These are phyloP conservation scores for Hoplostethus atlanticus DNA, from an alignment of 2,797 vertebrate genomes.

Conservation along the genomic window DNA sequence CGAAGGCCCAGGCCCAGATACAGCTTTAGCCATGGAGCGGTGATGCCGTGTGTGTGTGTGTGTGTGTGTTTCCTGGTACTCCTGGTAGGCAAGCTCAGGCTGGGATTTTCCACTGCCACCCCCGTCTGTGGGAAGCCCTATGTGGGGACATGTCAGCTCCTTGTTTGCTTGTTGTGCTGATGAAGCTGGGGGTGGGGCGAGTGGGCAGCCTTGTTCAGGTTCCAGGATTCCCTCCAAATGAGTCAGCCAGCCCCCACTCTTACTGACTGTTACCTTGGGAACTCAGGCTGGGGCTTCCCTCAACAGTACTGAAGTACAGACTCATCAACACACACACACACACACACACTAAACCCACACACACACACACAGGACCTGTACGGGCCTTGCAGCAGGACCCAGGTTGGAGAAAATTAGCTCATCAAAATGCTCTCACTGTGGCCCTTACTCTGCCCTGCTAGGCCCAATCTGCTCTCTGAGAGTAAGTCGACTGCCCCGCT, in stretches of 20 bases:
- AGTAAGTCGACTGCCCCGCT: slow-evolving; percentile 56
- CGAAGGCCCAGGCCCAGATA: slow-evolving; percentile 33
- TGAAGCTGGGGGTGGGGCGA: slow-evolving; percentile 85
- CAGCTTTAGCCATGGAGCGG: slow-evolving; percentile 42
- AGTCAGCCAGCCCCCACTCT: slow-evolving; percentile 87
- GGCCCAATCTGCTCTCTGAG: slow-evolving; percentile 72
- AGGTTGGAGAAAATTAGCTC: slow-evolving; percentile 63
- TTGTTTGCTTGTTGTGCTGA: slow-evolving; percentile 86
- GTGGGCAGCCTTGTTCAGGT: slow-evolving; percentile 86
- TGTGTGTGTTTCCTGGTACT: slow-evolving; percentile 48
- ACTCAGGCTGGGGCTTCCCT: slow-evolving; percentile 87
- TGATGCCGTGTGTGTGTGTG: slow-evolving; percentile 50
- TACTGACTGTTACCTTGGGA: slow-evolving; percentile 88
- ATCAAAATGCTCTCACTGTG: slow-evolving; percentile 55
- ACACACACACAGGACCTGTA: slow-evolving; percentile 38
- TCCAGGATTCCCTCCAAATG: slow-evolving; percentile 91
- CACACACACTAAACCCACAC: slow-evolving; percentile 6
- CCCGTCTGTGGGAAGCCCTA: slow-evolving; percentile 82
- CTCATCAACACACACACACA: slow-evolving; percentile 73
- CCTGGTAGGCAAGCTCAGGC: slow-evolving; percentile 64
- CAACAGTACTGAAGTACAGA: slow-evolving; percentile 73
- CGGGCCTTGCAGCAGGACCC: slow-evolving; percentile 38
- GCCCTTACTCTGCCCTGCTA: slow-evolving; percentile 54
- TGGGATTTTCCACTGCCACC: slow-evolving; percentile 81
- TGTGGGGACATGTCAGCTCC: slow-evolving; percentile 83